Conservation (phyloP, 2,888 invertebrate genomes). For the Melanchra persicariae region DNA sequence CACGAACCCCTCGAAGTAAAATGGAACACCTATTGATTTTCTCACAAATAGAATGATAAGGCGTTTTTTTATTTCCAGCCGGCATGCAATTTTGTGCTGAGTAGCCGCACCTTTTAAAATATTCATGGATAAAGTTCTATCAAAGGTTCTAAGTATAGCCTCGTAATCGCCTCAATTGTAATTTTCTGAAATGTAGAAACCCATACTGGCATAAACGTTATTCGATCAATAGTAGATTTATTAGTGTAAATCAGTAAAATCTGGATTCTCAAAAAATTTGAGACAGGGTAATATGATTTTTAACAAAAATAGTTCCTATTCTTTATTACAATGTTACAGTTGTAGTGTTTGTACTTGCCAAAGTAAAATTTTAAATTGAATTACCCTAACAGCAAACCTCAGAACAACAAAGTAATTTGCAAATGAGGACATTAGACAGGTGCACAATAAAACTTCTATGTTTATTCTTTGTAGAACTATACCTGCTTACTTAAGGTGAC, state of each 20-base stretch:
- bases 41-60: not conserved
- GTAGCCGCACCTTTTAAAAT: conserved; percentile 13
- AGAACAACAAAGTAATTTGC: not conserved
- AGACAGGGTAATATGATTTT: too few relatives aligned
- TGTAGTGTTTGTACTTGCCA: too few relatives aligned
- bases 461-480: not conserved
- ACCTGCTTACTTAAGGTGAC: not conserved
- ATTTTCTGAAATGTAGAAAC: not conserved
- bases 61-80: not conserved
- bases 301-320: too few relatives aligned
- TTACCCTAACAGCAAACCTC: not conserved
- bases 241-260: too few relatives aligned
- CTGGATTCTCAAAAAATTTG: too few relatives aligned
- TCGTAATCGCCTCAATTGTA: conserved; percentile 2
- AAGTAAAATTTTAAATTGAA: too few relatives aligned
- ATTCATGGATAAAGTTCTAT: conserved; percentile 2
- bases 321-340: too few relatives aligned
- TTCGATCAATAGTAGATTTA: not conserved
- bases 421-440: not conserved
- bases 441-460: not conserved
- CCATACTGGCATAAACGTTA: not conserved
- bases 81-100: not conserved
- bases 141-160: not conserved
- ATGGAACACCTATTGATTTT: conserved; percentile 17
- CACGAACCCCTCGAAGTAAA: not conserved